These are phyloP conservation scores for Mesitornis unicolor DNA, from an alignment of 2,113 vertebrate genomes.

Conservation along the genomic window DNA sequence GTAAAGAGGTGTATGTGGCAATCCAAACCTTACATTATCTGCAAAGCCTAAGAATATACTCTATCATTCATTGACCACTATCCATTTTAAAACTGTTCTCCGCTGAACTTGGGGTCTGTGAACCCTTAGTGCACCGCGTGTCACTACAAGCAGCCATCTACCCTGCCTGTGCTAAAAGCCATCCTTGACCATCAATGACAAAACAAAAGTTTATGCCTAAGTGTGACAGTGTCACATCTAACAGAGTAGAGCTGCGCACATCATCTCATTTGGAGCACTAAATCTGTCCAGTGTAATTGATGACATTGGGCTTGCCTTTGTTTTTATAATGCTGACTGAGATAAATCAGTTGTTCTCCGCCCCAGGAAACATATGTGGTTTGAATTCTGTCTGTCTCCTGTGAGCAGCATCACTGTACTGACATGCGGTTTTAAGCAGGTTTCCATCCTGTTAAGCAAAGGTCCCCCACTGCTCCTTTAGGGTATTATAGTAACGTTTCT, in stretches of 20 bases:
- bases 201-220: not conserved
- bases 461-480: not conserved
- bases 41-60: not conserved
- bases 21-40: not conserved
- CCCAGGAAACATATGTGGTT: not conserved
- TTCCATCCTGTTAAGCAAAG: not conserved
- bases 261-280: not conserved
- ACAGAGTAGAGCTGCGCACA: not conserved
- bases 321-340: not conserved
- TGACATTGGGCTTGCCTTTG: not conserved
- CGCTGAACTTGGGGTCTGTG: not conserved
- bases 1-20: not conserved
- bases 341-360: not conserved
- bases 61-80: not conserved
- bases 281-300: not conserved
- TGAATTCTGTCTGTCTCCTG: not conserved
- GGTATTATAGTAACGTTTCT: not conserved
- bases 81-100: not conserved
- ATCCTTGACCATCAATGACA: not conserved
- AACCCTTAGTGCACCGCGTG: rapidly evolving
- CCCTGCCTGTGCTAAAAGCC: not conserved
- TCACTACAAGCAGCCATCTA: not conserved
- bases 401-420: not conserved
- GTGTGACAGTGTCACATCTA: not conserved
- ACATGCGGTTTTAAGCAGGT: not conserved